Evolutionary conservation across 2,113 vertebrate genomes (phyloP).

Genomic region (Psephotus haematonotus): DNA sequence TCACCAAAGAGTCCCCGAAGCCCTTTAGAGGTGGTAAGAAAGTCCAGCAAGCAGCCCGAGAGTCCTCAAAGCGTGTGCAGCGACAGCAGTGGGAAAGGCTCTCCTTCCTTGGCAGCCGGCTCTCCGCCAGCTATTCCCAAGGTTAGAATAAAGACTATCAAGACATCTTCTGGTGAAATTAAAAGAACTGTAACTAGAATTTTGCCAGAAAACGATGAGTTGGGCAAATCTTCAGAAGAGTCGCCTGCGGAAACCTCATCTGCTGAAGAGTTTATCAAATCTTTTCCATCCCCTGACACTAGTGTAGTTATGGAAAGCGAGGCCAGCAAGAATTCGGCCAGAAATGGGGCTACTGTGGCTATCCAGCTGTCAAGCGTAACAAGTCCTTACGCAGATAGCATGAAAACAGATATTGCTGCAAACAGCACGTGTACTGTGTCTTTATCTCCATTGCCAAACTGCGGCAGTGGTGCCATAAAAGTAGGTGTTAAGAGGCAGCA

Average conservation of each 20-base stretch:
- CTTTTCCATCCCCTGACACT: slow-evolving; percentile 63
- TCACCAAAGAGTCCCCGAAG: slow-evolving; percentile 93
- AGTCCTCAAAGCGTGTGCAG: slow-evolving; percentile 92
- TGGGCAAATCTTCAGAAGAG: slow-evolving; percentile 83
- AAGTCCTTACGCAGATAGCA: slow-evolving; percentile 54
- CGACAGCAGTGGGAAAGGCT: slow-evolving; percentile 89
- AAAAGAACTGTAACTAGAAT: slow-evolving; percentile 93
- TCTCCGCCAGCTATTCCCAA: slow-evolving; percentile 93
- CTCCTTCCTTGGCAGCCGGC: slow-evolving; percentile 84
- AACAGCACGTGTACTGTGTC: slow-evolving; percentile 9
- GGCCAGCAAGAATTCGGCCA: slow-evolving; percentile 38
- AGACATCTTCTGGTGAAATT: slow-evolving; percentile 93
- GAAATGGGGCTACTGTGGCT: neutral
- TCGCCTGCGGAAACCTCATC: slow-evolving; percentile 77
- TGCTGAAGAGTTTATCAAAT: slow-evolving; percentile 78
- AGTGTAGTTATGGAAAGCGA: slow-evolving; percentile 53
- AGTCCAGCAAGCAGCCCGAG: slow-evolving; percentile 84
- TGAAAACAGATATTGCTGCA: slow-evolving; percentile 36
- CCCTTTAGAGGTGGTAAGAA: slow-evolving; percentile 87
- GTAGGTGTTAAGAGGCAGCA: slow-evolving; percentile 49
- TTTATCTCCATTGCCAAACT: slow-evolving; percentile 57
- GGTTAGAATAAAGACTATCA: slow-evolving; percentile 97
- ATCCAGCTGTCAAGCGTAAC: slow-evolving; percentile 15
- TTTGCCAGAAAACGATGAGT: slow-evolving; percentile 88
- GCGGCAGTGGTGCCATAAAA: slow-evolving; percentile 55